phyloP scores from a whole-genome alignment of 2,113 vertebrate species.

The Promerops cafer region DNA sequence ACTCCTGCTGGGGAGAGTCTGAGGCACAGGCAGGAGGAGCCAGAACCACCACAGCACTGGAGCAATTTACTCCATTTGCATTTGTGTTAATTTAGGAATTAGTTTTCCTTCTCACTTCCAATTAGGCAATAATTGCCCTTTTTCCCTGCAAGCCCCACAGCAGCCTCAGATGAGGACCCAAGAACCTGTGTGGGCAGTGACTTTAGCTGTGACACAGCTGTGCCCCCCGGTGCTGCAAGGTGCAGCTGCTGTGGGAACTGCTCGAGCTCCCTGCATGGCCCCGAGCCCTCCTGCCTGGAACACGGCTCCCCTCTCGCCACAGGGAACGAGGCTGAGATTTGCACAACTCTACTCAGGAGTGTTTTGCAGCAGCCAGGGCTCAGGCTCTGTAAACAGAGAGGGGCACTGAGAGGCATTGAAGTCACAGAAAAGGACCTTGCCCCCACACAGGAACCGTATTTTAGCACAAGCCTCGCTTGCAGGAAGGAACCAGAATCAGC shows the following conservation, averaged over 20 bases:
- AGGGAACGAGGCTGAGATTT: neutral
- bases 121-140: neutral
- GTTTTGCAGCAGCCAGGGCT: neutral
- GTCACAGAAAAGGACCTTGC: neutral
- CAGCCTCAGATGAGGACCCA: neutral
- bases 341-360: neutral
- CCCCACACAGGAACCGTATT: neutral
- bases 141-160: neutral
- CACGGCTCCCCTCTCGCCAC: neutral
- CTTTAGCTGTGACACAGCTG: neutral
- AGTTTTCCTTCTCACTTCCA: neutral
- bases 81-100: neutral
- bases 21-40: neutral
- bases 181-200: neutral
- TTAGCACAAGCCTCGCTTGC: rapidly evolving
- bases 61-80: neutral
- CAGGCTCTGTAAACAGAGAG: neutral
- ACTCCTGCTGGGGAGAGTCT: neutral
- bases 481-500: neutral
- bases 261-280: rapidly evolving
- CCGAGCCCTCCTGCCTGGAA: neutral
- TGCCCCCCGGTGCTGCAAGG: rapidly evolving
- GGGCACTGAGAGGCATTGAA: neutral
- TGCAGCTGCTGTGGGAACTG: neutral
- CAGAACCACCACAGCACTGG: neutral